Evolutionary conservation across 2,888 invertebrate genomes (phyloP).

Genomic region (Acrobasis repandana): DNA sequence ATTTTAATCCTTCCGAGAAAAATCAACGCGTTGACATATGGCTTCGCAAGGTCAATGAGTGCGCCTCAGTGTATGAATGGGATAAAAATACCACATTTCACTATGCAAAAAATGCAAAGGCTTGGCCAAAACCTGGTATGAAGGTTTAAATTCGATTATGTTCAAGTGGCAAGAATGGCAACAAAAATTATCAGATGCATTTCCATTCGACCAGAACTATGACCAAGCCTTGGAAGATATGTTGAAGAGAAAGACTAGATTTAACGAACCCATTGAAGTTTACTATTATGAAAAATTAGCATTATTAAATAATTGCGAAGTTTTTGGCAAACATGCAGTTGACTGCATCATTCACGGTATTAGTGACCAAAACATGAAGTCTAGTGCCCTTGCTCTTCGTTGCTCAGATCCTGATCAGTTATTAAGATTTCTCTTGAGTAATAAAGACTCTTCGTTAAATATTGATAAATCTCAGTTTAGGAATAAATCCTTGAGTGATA

Average conservation of each 20-base stretch:
- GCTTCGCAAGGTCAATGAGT: constrained; percentile 26
- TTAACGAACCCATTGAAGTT: constrained; percentile 26
- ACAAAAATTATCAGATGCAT: constrained; percentile 32
- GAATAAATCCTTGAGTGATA: background rate
- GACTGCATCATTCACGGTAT: constrained; percentile 32
- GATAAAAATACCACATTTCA: constrained; percentile 31
- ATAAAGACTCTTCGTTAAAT: background rate
- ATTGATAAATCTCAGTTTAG: background rate
- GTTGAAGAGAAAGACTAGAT: constrained; percentile 31
- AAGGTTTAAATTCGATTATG: constrained; percentile 32
- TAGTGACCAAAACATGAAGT: constrained; percentile 26
- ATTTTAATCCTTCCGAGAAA: constrained; percentile 25
- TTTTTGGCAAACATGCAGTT: constrained; percentile 1
- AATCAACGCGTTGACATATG: constrained; percentile 27
- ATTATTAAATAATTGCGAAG: constrained; percentile 27
- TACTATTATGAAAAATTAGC: constrained; percentile 29
- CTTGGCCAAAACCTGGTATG: constrained; percentile 38
- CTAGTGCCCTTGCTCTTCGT: constrained; percentile 20
- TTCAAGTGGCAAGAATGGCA: constrained; percentile 41
- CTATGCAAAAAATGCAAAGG: constrained; percentile 29
- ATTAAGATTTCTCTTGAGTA: background rate
- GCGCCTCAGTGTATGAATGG: constrained; percentile 36
- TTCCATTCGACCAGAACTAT: constrained; percentile 38
- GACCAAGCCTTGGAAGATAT: constrained; percentile 36
- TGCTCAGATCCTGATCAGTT: constrained; percentile 7